Percentiles rank a stretch among this genome's conserved stretches.
Evolutionary conservation across 2,888 invertebrate genomes (phyloP).

Genomic region (Synergus umbraculus): DNA sequence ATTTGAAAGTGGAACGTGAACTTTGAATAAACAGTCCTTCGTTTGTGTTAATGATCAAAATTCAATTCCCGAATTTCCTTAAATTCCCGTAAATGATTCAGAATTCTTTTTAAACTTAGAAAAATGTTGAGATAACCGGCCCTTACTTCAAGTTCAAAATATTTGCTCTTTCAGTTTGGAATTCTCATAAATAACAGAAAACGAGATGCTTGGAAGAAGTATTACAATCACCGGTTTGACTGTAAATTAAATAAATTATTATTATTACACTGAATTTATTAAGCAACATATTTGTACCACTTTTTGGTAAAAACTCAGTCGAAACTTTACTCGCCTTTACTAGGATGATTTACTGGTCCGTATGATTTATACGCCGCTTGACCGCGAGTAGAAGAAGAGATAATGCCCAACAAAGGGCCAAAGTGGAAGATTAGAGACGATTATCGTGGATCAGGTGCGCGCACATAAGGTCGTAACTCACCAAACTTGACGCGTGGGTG

Average conservation of each 20-base stretch:
- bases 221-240: neutral
- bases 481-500: constrained; percentile 73
- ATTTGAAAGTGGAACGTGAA: neutral
- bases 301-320: constrained; percentile 33
- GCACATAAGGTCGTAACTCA: constrained; percentile 73
- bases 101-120: neutral
- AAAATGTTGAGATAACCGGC: neutral
- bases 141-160: neutral
- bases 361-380: constrained; percentile 70
- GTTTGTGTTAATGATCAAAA: too few species aligned
- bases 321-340: constrained; percentile 68
- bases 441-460: constrained; percentile 75
- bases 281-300: neutral
- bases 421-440: constrained; percentile 77
- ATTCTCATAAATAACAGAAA: neutral
- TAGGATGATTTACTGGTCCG: constrained; percentile 68
- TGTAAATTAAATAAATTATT: constrained; percentile 9
- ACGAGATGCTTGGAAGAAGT: neutral
- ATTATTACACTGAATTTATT: constrained; percentile 3
- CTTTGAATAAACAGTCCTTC: neutral
- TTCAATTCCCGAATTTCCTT: too few species aligned
- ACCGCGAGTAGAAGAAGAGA: constrained; percentile 57
- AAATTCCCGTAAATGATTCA: neutral
- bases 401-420: constrained; percentile 70
- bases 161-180: neutral